Base-by-base conservation (phyloP, 2,113 vertebrate species). In the Brachyistius frenatus region DNA sequence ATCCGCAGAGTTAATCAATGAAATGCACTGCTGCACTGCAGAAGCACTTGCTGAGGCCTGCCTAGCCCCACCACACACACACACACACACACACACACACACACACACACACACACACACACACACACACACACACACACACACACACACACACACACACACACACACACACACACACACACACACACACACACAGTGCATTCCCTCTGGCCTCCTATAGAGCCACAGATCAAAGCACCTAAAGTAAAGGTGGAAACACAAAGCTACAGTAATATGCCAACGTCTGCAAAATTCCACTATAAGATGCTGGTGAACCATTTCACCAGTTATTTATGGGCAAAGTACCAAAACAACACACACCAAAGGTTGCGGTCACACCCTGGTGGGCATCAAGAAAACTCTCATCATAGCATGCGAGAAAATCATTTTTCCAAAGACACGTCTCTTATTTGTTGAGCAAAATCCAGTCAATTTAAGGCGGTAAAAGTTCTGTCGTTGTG, bases 1-100 rank as follows among this genome's bases (percentile, higher is more conserved):
- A 88, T 60, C 83, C 10, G 41, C 86, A 83, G 81, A 84, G 85
- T 86, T 90, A 90, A 91, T 91, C 85, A 92, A 86, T 92, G 58
- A 89, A 91, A 87, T 86, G 86, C 80, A 86, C 66, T 89, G 84
- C 73, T 83, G 76, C 79, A 83, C 85, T 86, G 83, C 78, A 76
- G 81, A 79, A 80, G 76, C 61, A 49, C 41, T 84, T 66, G 67
- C 79, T 73, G 75, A 70, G 62, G 57, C 56, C 63, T 74, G 47
- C 37, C 61, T 23, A 31, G 23, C 3, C 10, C 8, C 61, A 16
- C n/a, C 35, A 46, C 7, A 15, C 50, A 55, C 55, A 5, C 37
- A n/a, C 67, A 77, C 68, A 53, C 58, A 73, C 33, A 76, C 36
- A 81, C 58, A 73, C 68, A 66, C n/a, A 72, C 4, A 63, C 32